Evolutionary conservation across 2,888 invertebrate genomes (phyloP), one percentile per base, ranked within the genome.

Genomic region (Bombylius discolor): DNA sequence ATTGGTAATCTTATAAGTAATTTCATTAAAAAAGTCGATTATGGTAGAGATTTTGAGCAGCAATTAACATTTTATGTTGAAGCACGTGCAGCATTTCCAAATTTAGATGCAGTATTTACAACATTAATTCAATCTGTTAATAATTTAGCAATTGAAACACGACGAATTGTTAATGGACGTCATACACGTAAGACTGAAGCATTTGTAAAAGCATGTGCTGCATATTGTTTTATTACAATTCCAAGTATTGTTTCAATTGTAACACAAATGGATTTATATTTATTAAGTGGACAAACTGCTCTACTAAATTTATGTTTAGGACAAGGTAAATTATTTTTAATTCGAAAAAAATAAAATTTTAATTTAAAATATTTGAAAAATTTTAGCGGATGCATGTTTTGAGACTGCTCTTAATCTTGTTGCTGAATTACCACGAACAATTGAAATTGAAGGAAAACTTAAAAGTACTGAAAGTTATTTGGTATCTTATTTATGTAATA

Each of bases 221-320:
- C 98, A 0, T 98, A 91, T 76, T 87, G 89, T 72, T 97, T 87
- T 74, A 95, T 98, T 60, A 97, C 97, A 9, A 89, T 95, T 70
- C 98, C 98, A n/a, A 96, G 96, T 13, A 82, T 98, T 68, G 82
- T 80, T 64, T 87, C 87, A 58, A 79, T 85, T n/a, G 82, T 86
- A 58, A 79, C 82, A 33, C 82, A 88, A 67, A 80, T 94, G 64
- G 87, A 89, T 64, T 80, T 97, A 51, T 94, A 94, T 77, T 78
- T 95, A 56, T 77, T 90, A 8, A 87, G 89, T 13, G 94, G 92
- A 23, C 91, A 93, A 75, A 87, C 91, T 49, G 92, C 95, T 33
- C 77, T 96, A 58, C 79, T 88, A 56, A 94, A 93, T 77, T 84
- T 87, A 65, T 95, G 95, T 70, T 79, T 92, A 55, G 93, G 93